Percentiles rank a stretch among this genome's conserved stretches.
Evolutionary conservation across 2,888 invertebrate species (phyloP).

Genomic region (Dicyrtoma fusca): DNA sequence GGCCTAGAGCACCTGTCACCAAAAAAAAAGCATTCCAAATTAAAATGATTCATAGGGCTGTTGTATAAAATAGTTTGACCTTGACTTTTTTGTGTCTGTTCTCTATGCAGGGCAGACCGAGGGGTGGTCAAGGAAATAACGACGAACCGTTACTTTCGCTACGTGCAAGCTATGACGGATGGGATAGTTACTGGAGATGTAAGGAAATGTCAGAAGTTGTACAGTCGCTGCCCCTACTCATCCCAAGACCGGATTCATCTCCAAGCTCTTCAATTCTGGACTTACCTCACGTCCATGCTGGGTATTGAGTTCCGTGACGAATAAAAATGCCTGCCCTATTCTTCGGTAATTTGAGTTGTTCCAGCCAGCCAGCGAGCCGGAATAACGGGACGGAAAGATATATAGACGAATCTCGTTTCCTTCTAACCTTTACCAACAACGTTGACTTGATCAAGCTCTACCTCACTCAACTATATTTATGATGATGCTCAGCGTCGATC

Average conservation of each 20-base stretch:
- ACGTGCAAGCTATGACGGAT: conserved; percentile 57
- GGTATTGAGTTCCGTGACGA: conserved; percentile 57
- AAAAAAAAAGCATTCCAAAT: too few relatives aligned
- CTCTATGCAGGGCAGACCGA: conserved; percentile 50
- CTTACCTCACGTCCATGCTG: conserved; percentile 57
- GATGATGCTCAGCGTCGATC: background rate
- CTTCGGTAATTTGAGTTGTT: conserved; percentile 15
- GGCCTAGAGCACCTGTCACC: too few relatives aligned
- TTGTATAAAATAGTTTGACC: too few relatives aligned
- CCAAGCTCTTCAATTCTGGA: conserved; percentile 58
- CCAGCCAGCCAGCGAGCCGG: conserved; percentile 18
- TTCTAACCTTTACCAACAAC: conserved; percentile 1
- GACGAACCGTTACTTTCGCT: conserved; percentile 57
- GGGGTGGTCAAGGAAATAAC: conserved; percentile 53
- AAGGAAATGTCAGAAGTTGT: conserved; percentile 50
- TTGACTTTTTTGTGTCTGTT: too few relatives aligned
- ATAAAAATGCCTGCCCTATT: conserved; percentile 40
- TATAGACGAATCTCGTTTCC: conserved; percentile 25
- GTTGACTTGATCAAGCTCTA: conserved; percentile 21
- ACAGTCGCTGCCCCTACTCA: conserved; percentile 56
- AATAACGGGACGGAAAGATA: conserved; percentile 21
- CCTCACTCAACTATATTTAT: background rate
- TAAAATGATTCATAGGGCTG: too few relatives aligned
- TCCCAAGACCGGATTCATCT: conserved; percentile 57
- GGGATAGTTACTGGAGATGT: conserved; percentile 55